Base-by-base conservation (phyloP, 1,140 invertebrate genomes). In the Drosophila pseudoananassae region DNA sequence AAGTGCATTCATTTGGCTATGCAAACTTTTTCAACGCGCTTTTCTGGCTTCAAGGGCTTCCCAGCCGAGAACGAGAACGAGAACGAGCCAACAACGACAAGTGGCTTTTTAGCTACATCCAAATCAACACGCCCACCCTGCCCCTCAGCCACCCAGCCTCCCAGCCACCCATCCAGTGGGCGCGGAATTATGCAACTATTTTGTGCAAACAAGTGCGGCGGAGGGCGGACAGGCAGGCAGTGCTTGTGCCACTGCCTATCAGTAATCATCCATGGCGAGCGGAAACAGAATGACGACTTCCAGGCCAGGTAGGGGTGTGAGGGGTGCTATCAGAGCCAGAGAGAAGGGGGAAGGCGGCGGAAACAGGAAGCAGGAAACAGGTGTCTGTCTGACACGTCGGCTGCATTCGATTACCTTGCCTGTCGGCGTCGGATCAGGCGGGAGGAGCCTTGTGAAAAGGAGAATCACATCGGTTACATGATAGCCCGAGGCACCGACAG, bases 31-130 rank as follows among this genome's bases (percentile, higher is more conserved):
- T 87, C 81, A 85, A 87, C 82, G 81, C 81, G 81, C 81, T 69
- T 69, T 43, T 49, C 79, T 49, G 73, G 52, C 61, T 81, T 79
- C 68, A 81, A 84, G 80, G 60, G 58, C 55, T 20, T 20, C 43
- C 40, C 40, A 14, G 38, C 38, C 38, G n/a, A n/a, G n/a, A 40
- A 27, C 25, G 38, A n/a, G 14, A 40, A 40, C 38, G 40, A 27
- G 20, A 43, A 43, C 40, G n/a, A 43, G 33, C 4, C 38, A 77
- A 71, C 61, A 77, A 76, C 69, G 78, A 63, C 82, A 82, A 85
- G 81, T 87, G 81, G 78, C 81, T 82, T 87, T 85, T 85, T 78
- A 85, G 81, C 82, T 78, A 87, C 81, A 87, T 87, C 78, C 87
- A 78, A 85, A 87, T 87, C 81, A 85, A 85, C 81, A 87, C 81